phyloP scores from a whole-genome alignment of 2,113 vertebrate genomes.

The Bubalus kerabau region DNA sequence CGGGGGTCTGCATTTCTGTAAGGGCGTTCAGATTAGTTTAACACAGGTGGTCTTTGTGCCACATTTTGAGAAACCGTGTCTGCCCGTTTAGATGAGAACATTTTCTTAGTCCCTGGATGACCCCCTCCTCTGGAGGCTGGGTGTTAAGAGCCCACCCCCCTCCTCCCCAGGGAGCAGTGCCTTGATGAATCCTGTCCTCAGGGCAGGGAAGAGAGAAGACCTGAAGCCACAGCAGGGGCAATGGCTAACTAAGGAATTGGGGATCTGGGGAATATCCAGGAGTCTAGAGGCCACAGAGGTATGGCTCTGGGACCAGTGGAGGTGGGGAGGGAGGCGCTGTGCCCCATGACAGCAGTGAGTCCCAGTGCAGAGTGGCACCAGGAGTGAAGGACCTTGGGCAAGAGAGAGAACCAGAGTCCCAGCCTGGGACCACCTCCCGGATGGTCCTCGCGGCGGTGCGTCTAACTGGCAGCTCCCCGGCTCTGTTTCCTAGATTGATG shows the following conservation, averaged over 20 bases:
- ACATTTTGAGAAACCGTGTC: not conserved
- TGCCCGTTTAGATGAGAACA: not conserved
- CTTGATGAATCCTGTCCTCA: conserved; percentile 7
- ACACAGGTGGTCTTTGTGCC: not conserved
- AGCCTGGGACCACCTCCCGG: not conserved
- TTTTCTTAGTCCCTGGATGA: not conserved
- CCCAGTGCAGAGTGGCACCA: not conserved
- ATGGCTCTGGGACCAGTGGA: not conserved
- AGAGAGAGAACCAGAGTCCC: not conserved
- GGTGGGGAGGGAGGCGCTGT: not conserved
- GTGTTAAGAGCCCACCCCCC: not conserved
- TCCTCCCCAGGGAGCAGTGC: not conserved
- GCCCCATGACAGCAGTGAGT: not conserved
- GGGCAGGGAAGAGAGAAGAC: not conserved
- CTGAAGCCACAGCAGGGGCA: not conserved
- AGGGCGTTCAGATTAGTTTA: not conserved
- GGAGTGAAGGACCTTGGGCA: not conserved
- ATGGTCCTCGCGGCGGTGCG: fast-evolving
- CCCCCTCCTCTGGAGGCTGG: not conserved
- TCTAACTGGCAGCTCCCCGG: fast-evolving
- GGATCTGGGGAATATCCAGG: not conserved
- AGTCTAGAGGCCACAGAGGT: not conserved
- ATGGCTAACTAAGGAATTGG: conserved; percentile 19
- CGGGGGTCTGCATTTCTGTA: not conserved
- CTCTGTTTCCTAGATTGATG: conserved; percentile 87